phyloP scores from a whole-genome alignment of 64 coral and sea anemone species.

The Stichodactyla mertensii region DNA sequence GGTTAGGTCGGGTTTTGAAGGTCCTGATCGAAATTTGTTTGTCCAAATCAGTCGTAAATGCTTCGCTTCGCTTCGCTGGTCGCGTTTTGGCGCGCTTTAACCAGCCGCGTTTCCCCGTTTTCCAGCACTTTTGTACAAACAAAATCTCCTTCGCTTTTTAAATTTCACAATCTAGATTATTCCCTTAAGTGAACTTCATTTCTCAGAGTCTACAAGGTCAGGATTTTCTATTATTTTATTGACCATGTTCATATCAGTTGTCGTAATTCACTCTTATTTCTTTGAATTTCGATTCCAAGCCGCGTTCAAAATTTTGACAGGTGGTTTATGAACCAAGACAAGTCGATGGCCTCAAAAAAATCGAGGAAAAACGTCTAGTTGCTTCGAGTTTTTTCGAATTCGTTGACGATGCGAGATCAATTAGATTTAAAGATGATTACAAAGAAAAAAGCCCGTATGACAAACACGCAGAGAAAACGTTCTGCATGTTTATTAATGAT shows the following conservation, averaged over 20 bases:
- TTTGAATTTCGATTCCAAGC: neutral
- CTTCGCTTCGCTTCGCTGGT: slow-evolving; percentile 4
- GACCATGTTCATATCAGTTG: neutral
- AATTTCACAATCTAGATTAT: neutral
- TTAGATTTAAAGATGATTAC: neutral
- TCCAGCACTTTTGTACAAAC: neutral
- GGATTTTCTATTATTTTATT: neutral
- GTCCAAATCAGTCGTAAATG: neutral
- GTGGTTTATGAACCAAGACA: neutral
- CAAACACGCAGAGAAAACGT: neutral
- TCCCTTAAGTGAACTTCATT: neutral
- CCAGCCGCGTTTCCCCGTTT: neutral
- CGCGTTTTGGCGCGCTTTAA: slow-evolving; percentile 13
- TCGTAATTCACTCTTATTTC: neutral
- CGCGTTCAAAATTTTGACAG: neutral
- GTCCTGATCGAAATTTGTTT: neutral
- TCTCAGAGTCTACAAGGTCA: neutral
- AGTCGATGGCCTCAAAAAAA: neutral
- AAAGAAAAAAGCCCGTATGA: neutral
- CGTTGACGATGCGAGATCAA: neutral
- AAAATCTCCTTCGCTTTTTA: neutral
- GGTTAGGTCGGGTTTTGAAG: neutral
- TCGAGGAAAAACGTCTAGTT: neutral
- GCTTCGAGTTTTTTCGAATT: neutral
- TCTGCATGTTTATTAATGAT: neutral